Conservation (phyloP, 2,113 vertebrate genomes). For the Tinamus guttatus region DNA sequence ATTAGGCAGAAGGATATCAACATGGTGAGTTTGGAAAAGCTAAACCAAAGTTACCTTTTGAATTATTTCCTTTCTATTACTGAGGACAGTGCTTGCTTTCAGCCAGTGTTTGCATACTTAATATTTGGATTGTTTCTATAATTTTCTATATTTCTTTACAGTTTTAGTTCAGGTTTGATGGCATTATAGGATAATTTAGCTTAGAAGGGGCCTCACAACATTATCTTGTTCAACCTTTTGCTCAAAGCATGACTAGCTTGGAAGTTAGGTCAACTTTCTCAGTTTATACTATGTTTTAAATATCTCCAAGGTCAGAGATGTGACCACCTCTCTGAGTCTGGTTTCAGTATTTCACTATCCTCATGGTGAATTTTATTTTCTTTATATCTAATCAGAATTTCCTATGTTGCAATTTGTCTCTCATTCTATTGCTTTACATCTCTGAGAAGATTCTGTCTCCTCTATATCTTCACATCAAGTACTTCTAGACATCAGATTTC, state of each 20-base stretch:
- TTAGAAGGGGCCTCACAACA: too few relatives aligned
- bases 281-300: not conserved
- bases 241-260: not conserved
- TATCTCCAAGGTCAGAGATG: not conserved
- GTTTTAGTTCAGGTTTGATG: not conserved
- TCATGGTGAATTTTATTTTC: not conserved
- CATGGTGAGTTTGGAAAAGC: not conserved
- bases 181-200: not conserved
- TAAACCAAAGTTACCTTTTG: not conserved
- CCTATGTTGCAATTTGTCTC: not conserved
- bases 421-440: not conserved
- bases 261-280: not conserved
- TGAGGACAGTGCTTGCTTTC: not conserved
- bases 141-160: not conserved
- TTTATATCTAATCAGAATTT: not conserved
- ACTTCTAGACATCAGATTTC: not conserved
- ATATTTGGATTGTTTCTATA: not conserved
- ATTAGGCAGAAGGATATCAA: not conserved
- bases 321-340: not conserved
- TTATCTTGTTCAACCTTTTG: too few relatives aligned
- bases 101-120: not conserved
- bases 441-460: not conserved
- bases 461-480: not conserved
- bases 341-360: not conserved
- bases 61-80: not conserved